phyloP scores from a whole-genome alignment of 2,113 vertebrate species.

The Natator depressus region DNA sequence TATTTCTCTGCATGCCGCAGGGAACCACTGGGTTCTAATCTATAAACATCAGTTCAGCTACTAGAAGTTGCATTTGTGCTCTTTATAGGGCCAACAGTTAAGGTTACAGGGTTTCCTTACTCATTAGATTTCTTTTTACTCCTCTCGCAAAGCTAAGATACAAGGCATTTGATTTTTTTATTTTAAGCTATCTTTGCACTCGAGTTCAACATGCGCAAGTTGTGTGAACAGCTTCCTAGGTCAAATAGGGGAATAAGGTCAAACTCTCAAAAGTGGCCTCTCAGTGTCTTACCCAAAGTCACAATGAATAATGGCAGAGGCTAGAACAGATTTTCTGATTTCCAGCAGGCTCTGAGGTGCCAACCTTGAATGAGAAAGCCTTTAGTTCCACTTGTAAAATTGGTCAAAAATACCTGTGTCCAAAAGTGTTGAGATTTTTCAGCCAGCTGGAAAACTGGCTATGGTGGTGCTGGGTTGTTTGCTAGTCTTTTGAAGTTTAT shows the following conservation, averaged over 20 bases:
- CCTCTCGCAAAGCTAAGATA: fast-evolving
- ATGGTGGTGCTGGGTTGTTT: not conserved
- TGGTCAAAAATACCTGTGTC: too few species aligned
- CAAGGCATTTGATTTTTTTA: not conserved
- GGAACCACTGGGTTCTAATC: not conserved
- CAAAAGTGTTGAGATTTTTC: not conserved
- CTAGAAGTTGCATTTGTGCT: not conserved
- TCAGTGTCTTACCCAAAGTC: conserved; percentile 43
- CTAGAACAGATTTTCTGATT: conserved; percentile 28
- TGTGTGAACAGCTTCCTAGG: not conserved
- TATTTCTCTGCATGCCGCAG: not conserved
- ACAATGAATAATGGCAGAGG: not conserved
- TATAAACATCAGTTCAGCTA: fast-evolving
- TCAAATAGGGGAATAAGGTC: not conserved
- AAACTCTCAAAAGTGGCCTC: not conserved
- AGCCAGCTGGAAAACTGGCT: not conserved
- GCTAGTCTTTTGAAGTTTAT: not conserved
- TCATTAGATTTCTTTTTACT: not conserved
- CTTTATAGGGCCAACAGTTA: not conserved
- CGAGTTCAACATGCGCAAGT: not conserved
- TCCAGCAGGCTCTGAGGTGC: not conserved
- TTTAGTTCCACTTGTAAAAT: not conserved
- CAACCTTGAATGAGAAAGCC: not conserved
- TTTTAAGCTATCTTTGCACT: not conserved
- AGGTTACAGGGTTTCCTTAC: not conserved